phyloP scores from a whole-genome alignment of 1,140 invertebrate genomes.

The Latrodectus geometricus region DNA sequence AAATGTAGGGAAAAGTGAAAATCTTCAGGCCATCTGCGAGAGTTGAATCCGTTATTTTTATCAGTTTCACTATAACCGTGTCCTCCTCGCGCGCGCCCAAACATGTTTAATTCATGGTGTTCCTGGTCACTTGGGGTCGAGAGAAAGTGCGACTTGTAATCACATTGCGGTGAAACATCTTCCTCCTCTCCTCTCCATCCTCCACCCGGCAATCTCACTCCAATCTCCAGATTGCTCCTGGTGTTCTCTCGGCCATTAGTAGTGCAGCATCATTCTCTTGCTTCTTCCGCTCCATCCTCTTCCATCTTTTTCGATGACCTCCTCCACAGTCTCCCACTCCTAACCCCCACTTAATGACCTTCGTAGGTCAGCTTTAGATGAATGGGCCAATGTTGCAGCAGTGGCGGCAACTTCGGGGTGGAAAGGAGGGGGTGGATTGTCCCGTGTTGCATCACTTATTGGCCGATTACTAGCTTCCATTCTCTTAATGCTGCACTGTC shows the following conservation, averaged over 20 bases:
- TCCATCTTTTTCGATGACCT: background rate
- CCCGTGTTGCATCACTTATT: conserved; percentile 25
- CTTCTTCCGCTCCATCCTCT: background rate
- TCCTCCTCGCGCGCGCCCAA: conserved; percentile 27
- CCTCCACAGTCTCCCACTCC: background rate
- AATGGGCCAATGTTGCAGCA: conserved; percentile 41
- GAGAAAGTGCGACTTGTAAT: conserved; percentile 58
- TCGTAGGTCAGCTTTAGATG: conserved; percentile 53
- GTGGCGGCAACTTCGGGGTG: background rate
- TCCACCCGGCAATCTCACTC: conserved; percentile 26
- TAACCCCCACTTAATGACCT: conserved; percentile 45
- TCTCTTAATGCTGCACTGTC: conserved; percentile 37
- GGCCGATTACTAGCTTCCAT: conserved; percentile 23
- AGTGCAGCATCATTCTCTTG: conserved; percentile 22
- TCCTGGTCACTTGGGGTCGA: conserved; percentile 56
- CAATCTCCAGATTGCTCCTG: conserved; percentile 58
- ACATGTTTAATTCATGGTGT: conserved; percentile 59
- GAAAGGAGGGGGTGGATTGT: background rate
- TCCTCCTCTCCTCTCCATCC: background rate
- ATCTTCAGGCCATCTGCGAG: conserved; percentile 10
- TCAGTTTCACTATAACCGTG: conserved; percentile 12
- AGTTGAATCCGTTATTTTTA: conserved; percentile 41
- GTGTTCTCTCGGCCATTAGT: conserved; percentile 56
- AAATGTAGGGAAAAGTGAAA: background rate
- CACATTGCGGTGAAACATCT: conserved; percentile 53